Percentiles rank a stretch among this genome's conserved stretches.
These are phyloP conservation scores for Galeruca laticollis DNA, from an alignment of 2,888 invertebrate genomes.

Conservation along the genomic window DNA sequence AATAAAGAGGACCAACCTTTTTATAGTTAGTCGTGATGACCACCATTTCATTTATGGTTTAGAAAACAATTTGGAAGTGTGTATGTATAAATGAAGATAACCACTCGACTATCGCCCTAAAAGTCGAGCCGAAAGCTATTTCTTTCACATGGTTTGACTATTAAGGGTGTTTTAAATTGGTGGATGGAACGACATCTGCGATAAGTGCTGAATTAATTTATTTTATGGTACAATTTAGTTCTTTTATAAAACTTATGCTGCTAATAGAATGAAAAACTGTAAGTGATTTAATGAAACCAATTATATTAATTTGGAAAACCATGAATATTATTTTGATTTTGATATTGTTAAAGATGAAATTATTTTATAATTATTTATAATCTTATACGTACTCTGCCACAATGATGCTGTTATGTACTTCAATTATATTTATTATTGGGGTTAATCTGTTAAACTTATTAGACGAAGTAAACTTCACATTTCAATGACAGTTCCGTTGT, in stretches of 20 bases:
- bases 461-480: too few relatives aligned
- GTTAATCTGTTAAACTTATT: too few relatives aligned
- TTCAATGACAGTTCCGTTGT: too few relatives aligned
- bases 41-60: conserved; percentile 46
- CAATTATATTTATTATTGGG: too few relatives aligned
- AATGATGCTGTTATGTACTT: too few relatives aligned
- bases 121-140: conserved; percentile 23
- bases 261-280: not conserved
- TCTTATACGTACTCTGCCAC: too few relatives aligned
- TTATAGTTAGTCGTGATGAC: conserved; percentile 46
- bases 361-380: too few relatives aligned
- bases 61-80: conserved; percentile 45
- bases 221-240: not conserved
- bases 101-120: conserved; percentile 33
- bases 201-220: not conserved
- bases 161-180: conserved; percentile 18
- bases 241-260: not conserved
- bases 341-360: too few relatives aligned
- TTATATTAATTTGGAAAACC: not conserved
- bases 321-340: too few relatives aligned
- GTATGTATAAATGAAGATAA: conserved; percentile 39
- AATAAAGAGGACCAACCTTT: conserved; percentile 48
- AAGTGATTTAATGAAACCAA: not conserved
- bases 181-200: conserved; percentile 7
- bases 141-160: conserved; percentile 14